Evolutionary conservation across 2,888 invertebrate species (phyloP), one percentile per base, ranked within the genome.

Genomic region (Leptodirus hochenwartii): DNA sequence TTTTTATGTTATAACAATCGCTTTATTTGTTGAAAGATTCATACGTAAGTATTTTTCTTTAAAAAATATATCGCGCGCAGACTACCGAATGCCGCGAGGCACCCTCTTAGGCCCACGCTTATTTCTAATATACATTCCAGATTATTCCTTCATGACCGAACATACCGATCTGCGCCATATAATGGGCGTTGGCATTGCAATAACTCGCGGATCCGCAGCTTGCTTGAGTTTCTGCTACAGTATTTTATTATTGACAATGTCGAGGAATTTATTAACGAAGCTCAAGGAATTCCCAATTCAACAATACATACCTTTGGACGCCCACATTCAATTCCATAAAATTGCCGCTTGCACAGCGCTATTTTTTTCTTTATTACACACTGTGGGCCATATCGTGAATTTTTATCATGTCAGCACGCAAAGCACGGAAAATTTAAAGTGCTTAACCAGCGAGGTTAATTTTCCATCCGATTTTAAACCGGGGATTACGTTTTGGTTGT

Each of bases 391-490:
- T 47, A 79, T 93, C 50, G 85, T 95, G 17, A 95, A 95, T 57
- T 95, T 95, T 56, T 95, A 95, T 53, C 93, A 95, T 48, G 84
- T 95, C 0, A 90, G 90, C 4, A 93, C 91, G 0, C 95, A 95
- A 48, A 88, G 91, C 0, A 66, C 90, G 2, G 90, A 88, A 46
- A 87, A 95, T 54, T 58, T 95, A 2, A 69, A 79, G 17, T 95
- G 93, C 48, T 63, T 95, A 4, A 93, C 93, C 2, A 79, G 82
- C 39, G 93, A 95, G 55, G 78, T 95, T 5, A 79, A 85, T 43
- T 93, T 95, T 48, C 77, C 85, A 0, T 90, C 90, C 0, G 93
- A 93, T 54, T 87, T 87, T 46, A 76, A 84, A 45, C 90, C 91
- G 1, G 88, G 88, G 6, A 88, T 93, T 37, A 78, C 80, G 0